Evolutionary conservation across 2,888 invertebrate genomes (phyloP), one percentile per base, ranked within the genome.

Genomic region (Ditula angustiorana): DNA sequence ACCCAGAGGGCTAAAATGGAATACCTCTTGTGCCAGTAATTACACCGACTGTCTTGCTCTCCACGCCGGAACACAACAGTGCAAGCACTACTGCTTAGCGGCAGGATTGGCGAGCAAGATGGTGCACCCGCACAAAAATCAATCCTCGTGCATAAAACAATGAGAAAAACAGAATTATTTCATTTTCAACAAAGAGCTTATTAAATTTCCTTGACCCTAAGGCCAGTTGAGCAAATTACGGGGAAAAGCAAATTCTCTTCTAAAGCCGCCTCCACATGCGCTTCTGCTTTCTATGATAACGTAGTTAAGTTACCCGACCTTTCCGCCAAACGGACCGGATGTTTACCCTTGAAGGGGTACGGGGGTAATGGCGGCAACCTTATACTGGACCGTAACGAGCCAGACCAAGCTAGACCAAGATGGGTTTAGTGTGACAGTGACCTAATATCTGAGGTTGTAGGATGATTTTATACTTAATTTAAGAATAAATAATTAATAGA

Each of bases 361-460:
- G 26, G 28, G 30, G 50, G 50, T 30, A 30, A 30, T 19, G n/a
- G 52, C 50, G 41, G 10, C 16, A 10, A 30, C 8, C 41, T 37
- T 11, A 16, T 26, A 49, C 19, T n/a, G 23, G n/a, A 19, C 44
- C 21, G 52, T 53, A 35, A 53, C 23, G 35, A 53, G 33, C n/a
- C 4, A n/a, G 5, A 30, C 28, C 13, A 30, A 26, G 28, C 21
- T 52, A 23, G 35, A 13, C 33, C 52, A 33, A 8, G 16, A 37
- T 37, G 35, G 11, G 5, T 11, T 0, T 16, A n/a, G 3, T 35
- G 35, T 5, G 35, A 16, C 35, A 5, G 35, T 37, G 7, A 13
- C 35, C 35, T 37, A 13, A 35, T 37, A 16, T n/a, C n/a, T 13
- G 13, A 16, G 13, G 35, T 4, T 37, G n/a, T 37, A 7, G 13